Evolutionary conservation across 2,888 invertebrate species (phyloP).

Genomic region (Trimorus sp.): DNA sequence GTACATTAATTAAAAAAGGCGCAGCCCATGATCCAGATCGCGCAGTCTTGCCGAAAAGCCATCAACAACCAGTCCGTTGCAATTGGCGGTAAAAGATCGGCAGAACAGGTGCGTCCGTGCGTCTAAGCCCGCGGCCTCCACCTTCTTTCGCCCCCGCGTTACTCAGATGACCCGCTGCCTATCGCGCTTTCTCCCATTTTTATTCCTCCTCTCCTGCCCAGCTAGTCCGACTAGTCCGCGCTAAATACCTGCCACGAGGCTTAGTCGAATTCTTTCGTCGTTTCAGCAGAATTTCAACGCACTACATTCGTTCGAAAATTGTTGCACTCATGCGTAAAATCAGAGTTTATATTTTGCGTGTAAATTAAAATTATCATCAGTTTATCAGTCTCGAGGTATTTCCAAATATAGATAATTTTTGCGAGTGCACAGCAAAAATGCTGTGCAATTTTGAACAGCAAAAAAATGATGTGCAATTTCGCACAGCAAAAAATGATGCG

Average conservation of each 20-base stretch:
- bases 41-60: constrained; percentile 1
- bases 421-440: too few species aligned
- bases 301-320: too few species aligned
- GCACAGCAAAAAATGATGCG: too few species aligned
- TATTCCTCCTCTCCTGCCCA: constrained; percentile 38
- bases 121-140: constrained; percentile 35
- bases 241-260: constrained; percentile 40
- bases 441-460: too few species aligned
- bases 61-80: neutral
- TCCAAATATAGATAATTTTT: too few species aligned
- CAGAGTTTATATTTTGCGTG: too few species aligned
- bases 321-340: too few species aligned
- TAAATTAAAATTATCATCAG: too few species aligned
- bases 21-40: constrained; percentile 13
- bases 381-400: too few species aligned
- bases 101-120: constrained; percentile 25
- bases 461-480: too few species aligned
- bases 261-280: constrained; percentile 1
- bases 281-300: too few species aligned
- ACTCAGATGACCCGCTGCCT: constrained; percentile 58
- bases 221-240: constrained; percentile 41
- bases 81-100: constrained; percentile 20
- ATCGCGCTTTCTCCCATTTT: constrained; percentile 60
- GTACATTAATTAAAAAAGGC: constrained; percentile 35
- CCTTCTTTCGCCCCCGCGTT: constrained; percentile 48